Conservation (phyloP, 23 tunicate species). For the Halocynthia aurantium region DNA sequence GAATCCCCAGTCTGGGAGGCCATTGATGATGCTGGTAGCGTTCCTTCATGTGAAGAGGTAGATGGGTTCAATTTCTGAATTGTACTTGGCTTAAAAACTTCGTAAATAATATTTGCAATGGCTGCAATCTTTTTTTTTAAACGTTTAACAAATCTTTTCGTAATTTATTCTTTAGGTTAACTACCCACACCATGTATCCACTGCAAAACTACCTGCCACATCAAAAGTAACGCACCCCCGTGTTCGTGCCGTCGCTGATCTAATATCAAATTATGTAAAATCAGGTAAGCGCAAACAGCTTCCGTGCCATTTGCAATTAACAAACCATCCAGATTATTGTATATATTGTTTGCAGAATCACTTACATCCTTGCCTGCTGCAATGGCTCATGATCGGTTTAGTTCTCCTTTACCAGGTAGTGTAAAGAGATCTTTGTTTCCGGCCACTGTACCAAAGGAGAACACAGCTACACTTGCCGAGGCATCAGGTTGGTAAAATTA, state of each 20-base stretch:
- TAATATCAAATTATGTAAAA: no score
- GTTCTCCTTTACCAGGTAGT: conserved; percentile 79
- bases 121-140: no score
- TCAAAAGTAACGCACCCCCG: conserved; percentile 13
- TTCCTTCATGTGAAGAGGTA: conserved; percentile 73
- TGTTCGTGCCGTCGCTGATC: conserved; percentile 21
- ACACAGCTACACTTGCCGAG: background rate
- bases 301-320: no score
- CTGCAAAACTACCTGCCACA: background rate
- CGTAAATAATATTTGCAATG: no score
- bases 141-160: no score
- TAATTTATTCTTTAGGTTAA: background rate
- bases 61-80: background rate
- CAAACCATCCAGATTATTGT: no score
- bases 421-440: conserved; percentile 22
- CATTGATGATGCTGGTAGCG: conserved; percentile 26
- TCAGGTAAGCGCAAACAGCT: no score
- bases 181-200: conserved; percentile 23
- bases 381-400: conserved; percentile 72
- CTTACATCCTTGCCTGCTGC: conserved; percentile 4
- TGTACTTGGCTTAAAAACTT: no score
- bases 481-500: background rate
- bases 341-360: background rate
- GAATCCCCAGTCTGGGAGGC: conserved; percentile 89
- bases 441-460: background rate